These are phyloP conservation scores for Gallinago undulata DNA, from an alignment of 2,113 vertebrate species.

Conservation along the genomic window DNA sequence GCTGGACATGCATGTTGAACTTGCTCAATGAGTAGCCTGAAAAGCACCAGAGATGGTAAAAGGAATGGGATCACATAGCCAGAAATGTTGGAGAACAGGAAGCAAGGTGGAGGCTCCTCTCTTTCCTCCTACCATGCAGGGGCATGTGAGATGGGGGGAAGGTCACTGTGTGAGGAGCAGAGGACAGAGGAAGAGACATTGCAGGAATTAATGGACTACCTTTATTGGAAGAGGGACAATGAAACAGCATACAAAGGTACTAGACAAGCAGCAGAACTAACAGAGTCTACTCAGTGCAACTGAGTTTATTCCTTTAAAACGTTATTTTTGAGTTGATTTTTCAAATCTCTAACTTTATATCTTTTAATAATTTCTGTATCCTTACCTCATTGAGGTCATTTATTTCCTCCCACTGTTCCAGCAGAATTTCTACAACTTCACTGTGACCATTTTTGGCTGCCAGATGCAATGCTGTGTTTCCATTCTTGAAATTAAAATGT, in stretches of 20 bases:
- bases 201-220: background rate
- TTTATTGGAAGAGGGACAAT: background rate
- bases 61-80: background rate
- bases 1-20: background rate
- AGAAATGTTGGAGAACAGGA: background rate
- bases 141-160: fast-evolving
- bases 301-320: background rate
- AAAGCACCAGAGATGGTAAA: background rate
- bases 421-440: constrained; percentile 74
- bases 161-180: background rate
- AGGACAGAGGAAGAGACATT: background rate
- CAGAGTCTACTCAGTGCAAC: background rate
- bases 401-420: constrained; percentile 78
- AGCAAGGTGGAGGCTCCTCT: background rate
- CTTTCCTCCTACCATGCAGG: background rate
- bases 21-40: background rate
- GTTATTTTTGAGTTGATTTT: background rate
- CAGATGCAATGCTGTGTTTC: constrained; percentile 88
- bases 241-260: background rate
- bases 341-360: background rate
- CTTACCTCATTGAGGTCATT: constrained; percentile 83
- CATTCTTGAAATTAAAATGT: constrained; percentile 73
- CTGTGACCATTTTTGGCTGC: constrained; percentile 83
- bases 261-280: background rate
- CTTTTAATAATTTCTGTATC: background rate